Evolutionary conservation across 1,140 invertebrate species (phyloP).

Genomic region (Archegozetes longisetosus): DNA sequence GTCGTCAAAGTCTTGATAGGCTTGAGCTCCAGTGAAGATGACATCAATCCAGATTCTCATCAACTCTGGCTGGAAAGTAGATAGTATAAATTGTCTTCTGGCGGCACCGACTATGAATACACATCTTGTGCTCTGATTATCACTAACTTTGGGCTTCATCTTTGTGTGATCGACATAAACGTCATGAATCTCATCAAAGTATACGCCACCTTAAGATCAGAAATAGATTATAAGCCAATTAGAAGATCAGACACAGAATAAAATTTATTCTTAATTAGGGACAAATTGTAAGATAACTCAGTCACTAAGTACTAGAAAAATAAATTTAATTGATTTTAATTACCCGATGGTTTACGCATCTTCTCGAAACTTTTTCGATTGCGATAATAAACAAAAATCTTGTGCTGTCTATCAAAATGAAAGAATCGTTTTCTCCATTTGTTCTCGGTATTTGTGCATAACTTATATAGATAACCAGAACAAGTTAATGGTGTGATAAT

Average conservation of each 20-base stretch:
- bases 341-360: slow-evolving; percentile 8
- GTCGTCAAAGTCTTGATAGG: too few relatives aligned
- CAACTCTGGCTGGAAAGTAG: slow-evolving; percentile 80
- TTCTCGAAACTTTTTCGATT: slow-evolving; percentile 10
- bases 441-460: not conserved
- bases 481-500: slow-evolving; percentile 5
- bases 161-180: slow-evolving; percentile 83
- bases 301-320: not conserved
- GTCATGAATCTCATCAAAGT: slow-evolving; percentile 54
- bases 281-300: not conserved
- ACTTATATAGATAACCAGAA: slow-evolving; percentile 15
- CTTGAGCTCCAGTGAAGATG: slow-evolving; percentile 72
- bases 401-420: slow-evolving; percentile 12
- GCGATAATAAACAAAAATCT: slow-evolving; percentile 14
- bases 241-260: too few relatives aligned
- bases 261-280: too few relatives aligned
- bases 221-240: not conserved
- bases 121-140: slow-evolving; percentile 46
- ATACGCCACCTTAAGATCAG: slow-evolving; percentile 7
- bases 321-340: not conserved
- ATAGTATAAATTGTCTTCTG: slow-evolving; percentile 60
- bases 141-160: slow-evolving; percentile 63
- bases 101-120: slow-evolving; percentile 90
- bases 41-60: slow-evolving; percentile 97
- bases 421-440: slow-evolving; percentile 18